Base-by-base conservation (phyloP, 2,888 invertebrate genomes). In the Torymus aiolomorphi region DNA sequence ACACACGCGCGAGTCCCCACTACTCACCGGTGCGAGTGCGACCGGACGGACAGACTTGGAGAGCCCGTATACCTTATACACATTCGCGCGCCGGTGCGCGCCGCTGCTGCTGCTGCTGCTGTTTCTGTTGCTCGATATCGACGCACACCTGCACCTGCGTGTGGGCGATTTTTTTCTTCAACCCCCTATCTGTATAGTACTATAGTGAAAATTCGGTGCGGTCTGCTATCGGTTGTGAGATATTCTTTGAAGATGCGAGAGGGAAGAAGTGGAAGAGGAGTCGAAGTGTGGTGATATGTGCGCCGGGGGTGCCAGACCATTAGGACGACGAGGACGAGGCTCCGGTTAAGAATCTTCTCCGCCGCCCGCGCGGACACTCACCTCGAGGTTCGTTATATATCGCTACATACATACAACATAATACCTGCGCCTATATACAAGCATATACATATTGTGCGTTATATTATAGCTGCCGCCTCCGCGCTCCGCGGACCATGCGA, bases 1-100 rank as follows among this genome's bases (percentile, higher is more conserved):
- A 87, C 86, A 88, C 82, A 85, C 85, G 86, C 31, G 14, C 84
- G 82, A 82, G 84, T 85, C 86, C 85, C 84, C 87, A 84, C 85
- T 84, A 83, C 80, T 83, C 79, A n/a, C 59, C 13, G n/a, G 14
- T 12, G 24, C 62, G 49, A 16, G 18, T 8, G 18, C 59, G 75
- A 10, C 66, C 31, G 31, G 49, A 13, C 76, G 52, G 42, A 31
- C 31, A 31, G 31, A 31, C 31, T 31, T 0, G 31, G 5, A 31
- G 31, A 31, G 31, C 31, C 5, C 31, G 31, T 31, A 31, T 31
- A 31, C 31, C 31, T 31, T 31, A 31, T 31, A 31, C 31, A 31
- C 31, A 31, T 4, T 31, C 31, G 31, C 31, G 31, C 52, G 42
- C 11, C 12, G 56, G 31, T 42, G 31, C 61, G n/a, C 18, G 16